Evolutionary conservation across 1,140 invertebrate species (phyloP).

Genomic region (Sitodiplosis mosellana): DNA sequence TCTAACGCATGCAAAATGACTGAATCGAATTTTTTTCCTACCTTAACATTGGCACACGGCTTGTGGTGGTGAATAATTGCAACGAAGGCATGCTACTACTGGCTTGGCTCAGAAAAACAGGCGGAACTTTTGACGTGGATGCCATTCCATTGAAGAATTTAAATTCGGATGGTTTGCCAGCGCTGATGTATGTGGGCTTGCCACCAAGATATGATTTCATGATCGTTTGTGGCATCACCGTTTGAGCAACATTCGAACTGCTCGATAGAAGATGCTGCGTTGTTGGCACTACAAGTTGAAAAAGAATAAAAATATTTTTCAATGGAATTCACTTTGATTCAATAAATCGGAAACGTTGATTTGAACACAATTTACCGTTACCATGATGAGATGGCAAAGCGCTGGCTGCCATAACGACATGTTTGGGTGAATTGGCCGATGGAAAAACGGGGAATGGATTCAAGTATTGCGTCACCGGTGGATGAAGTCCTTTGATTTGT

Average conservation of each 20-base stretch:
- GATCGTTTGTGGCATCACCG: background rate
- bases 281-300: background rate
- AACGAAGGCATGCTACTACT: too few relatives aligned
- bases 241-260: conserved; percentile 2
- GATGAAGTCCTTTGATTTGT: conserved; percentile 3
- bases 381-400: background rate
- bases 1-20: too few relatives aligned
- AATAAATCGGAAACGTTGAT: too few relatives aligned
- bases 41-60: background rate
- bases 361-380: too few relatives aligned
- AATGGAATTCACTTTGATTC: too few relatives aligned
- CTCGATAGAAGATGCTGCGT: background rate
- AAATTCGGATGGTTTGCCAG: background rate
- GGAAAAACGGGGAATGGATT: background rate
- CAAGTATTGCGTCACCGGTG: background rate
- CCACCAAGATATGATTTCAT: background rate
- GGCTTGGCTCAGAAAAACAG: too few relatives aligned
- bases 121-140: background rate
- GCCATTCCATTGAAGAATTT: conserved; percentile 1
- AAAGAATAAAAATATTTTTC: too few relatives aligned
- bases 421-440: background rate
- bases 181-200: background rate
- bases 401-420: background rate
- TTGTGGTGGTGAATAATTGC: background rate
- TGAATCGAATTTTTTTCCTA: too few relatives aligned